A percentile compares a stretch with the other conserved stretches of the same genome.
Conservation (phyloP, 2,797 vertebrate species). For the Austrolebias charrua region DNA sequence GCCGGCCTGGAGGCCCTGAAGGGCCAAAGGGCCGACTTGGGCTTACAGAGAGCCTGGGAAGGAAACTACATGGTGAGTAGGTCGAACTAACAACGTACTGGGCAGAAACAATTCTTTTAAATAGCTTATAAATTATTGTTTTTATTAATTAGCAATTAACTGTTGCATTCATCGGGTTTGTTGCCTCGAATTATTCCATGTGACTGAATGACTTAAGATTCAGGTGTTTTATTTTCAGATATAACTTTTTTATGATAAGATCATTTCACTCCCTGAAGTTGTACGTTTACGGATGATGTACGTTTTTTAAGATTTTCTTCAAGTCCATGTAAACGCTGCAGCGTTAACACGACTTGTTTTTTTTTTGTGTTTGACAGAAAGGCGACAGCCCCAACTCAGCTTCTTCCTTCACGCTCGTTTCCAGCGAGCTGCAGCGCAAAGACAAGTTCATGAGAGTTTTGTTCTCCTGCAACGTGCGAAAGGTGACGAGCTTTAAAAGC, state of each 20-base stretch:
- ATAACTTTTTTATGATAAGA: too few relatives aligned
- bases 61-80: slow-evolving; percentile 90
- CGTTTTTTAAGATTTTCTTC: not conserved
- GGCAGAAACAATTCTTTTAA: too few relatives aligned
- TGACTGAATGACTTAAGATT: too few relatives aligned
- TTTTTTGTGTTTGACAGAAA: slow-evolving; percentile 76
- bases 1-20: slow-evolving; percentile 90
- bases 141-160: too few relatives aligned
- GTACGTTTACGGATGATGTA: too few relatives aligned
- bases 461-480: slow-evolving; percentile 95
- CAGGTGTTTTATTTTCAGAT: too few relatives aligned
- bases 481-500: slow-evolving; percentile 76
- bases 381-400: slow-evolving; percentile 84
- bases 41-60: slow-evolving; percentile 91
- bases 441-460: slow-evolving; percentile 98
- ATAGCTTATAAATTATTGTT: too few relatives aligned
- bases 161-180: too few relatives aligned
- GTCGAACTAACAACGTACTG: not conserved
- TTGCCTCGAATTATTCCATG: too few relatives aligned
- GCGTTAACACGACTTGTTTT: not conserved
- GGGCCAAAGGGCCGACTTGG: slow-evolving; percentile 89
- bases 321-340: not conserved
- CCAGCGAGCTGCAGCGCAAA: slow-evolving; percentile 92
- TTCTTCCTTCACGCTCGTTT: slow-evolving; percentile 85
- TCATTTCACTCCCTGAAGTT: too few relatives aligned